Percentiles rank a stretch among this genome's conserved stretches.
phyloP scores from a whole-genome alignment of 1,140 invertebrate genomes.

The Potamilus streckersoni region DNA sequence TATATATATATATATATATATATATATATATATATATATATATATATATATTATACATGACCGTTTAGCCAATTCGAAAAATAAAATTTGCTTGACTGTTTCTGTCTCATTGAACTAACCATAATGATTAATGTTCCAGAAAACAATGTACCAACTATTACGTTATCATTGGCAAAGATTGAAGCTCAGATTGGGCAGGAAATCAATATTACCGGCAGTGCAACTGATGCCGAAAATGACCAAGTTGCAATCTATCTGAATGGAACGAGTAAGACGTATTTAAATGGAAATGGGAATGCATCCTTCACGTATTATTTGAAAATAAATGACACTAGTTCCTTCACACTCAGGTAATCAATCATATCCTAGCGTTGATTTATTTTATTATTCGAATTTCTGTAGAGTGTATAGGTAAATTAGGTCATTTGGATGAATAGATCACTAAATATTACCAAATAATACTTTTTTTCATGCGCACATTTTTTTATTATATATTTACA shows the following conservation, averaged over 20 bases:
- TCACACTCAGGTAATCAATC: conserved; percentile 3
- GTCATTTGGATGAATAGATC: too few species aligned
- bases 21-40: too few species aligned
- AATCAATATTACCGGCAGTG: neutral
- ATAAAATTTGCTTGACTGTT: too few species aligned
- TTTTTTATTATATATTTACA: too few species aligned
- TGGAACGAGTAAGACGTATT: neutral
- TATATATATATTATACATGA: too few species aligned
- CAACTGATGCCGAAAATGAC: neutral
- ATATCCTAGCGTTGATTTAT: neutral
- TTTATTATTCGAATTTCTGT: neutral
- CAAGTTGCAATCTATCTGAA: conserved; percentile 9
- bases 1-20: too few species aligned
- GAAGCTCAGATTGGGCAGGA: neutral
- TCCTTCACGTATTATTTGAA: neutral
- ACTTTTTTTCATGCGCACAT: too few species aligned
- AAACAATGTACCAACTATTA: conserved; percentile 7
- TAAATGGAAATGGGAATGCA: neutral
- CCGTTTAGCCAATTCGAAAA: too few species aligned
- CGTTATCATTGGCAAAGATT: neutral
- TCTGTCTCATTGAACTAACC: too few species aligned
- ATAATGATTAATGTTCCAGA: conserved; percentile 3
- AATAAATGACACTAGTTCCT: neutral
- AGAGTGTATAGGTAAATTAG: too few species aligned
- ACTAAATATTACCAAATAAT: too few species aligned